Percentiles rank a stretch among this genome's conserved stretches.
Conservation (phyloP, 1,140 invertebrate genomes). For the Dufourea novaeangliae region DNA sequence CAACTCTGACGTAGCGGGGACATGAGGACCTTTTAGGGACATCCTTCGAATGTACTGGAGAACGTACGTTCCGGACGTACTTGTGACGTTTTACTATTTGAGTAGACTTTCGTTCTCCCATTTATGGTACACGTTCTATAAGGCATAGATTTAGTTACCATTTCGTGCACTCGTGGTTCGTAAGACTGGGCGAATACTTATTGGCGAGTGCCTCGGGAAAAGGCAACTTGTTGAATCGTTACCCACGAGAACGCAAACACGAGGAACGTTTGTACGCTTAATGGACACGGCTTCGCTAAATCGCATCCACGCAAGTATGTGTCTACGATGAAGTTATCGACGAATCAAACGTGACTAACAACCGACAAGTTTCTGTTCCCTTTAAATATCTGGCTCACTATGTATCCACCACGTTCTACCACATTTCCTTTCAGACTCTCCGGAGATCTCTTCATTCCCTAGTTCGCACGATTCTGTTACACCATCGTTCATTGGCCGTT, state of each 20-base stretch:
- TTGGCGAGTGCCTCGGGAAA: not conserved
- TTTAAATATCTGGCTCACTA: constrained; percentile 10
- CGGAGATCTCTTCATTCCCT: constrained; percentile 28
- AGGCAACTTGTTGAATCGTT: not conserved
- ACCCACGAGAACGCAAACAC: constrained; percentile 7
- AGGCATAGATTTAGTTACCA: not conserved
- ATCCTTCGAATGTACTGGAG: too few relatives aligned
- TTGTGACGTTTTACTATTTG: too few relatives aligned
- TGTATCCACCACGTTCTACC: not conserved
- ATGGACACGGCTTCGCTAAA: constrained; percentile 11
- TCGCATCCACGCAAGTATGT: not conserved
- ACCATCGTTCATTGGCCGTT: too few relatives aligned
- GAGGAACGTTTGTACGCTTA: constrained; percentile 19
- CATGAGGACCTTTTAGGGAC: too few relatives aligned
- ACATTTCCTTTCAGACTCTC: not conserved
- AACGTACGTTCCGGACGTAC: too few relatives aligned
- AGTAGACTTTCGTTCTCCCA: too few relatives aligned
- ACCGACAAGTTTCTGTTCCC: constrained; percentile 29
- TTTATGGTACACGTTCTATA: too few relatives aligned
- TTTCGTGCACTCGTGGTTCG: not conserved
- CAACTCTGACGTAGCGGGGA: too few relatives aligned
- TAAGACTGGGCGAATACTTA: not conserved
- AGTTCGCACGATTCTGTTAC: constrained; percentile 44
- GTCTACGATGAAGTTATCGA: constrained; percentile 36
- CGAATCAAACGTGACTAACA: constrained; percentile 59